Evolutionary conservation across 2,113 vertebrate species (phyloP).

Genomic region (Tragelaphus strepsiceros): DNA sequence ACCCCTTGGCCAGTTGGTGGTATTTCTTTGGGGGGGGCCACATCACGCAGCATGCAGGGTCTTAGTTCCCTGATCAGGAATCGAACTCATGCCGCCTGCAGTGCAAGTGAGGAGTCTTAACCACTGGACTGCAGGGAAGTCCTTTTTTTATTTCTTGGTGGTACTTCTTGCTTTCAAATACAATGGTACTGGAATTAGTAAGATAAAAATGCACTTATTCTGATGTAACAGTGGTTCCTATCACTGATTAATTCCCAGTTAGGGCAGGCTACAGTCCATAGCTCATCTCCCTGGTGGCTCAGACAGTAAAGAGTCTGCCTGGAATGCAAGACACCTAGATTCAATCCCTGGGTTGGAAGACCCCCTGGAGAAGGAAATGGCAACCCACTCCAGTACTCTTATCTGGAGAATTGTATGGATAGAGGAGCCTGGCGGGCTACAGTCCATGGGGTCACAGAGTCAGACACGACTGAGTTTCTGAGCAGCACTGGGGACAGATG

Average conservation of each 20-base stretch:
- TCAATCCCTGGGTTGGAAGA: background rate
- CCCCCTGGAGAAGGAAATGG: background rate
- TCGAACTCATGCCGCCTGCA: background rate
- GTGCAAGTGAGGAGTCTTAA: background rate
- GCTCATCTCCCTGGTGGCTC: background rate
- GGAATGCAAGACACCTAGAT: background rate
- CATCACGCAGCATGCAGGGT: background rate
- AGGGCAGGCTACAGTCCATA: background rate
- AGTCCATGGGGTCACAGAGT: background rate
- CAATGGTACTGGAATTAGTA: background rate
- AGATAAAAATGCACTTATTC: background rate
- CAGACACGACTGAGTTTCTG: background rate
- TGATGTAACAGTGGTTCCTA: background rate
- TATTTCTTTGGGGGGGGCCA: background rate
- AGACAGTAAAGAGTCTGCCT: background rate
- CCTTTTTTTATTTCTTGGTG: background rate
- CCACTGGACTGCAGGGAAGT: background rate
- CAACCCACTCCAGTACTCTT: background rate
- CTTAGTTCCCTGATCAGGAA: background rate
- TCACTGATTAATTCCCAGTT: background rate
- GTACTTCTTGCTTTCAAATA: background rate
- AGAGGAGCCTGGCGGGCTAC: background rate
- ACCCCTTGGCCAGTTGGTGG: background rate
- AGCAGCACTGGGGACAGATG: background rate
- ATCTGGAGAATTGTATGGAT: accelerated